Evolutionary conservation across 2,888 invertebrate species (phyloP), one percentile per base, ranked within the genome.

Genomic region (Galerucella pusilla): DNA sequence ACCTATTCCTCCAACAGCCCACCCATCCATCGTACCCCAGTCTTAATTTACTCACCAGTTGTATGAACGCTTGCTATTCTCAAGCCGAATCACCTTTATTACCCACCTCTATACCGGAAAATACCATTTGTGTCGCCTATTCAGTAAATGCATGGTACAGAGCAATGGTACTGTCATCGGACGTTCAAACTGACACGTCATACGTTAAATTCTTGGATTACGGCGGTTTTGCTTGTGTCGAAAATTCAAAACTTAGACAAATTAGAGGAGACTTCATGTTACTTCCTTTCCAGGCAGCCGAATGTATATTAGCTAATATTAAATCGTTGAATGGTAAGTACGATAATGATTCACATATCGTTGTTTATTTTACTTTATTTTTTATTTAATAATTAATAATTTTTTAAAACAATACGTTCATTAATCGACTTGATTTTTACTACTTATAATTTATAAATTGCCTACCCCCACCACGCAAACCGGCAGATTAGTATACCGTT

Each of bases 281-380:
- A 75, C 90, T 98, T 87, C 99, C 99, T 71, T 99, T 99, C 92
- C 98, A 99, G 91, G 97, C 98, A 74, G 94, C 96, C 67, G 99
- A 99, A 90, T 97, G 98, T 86, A 92, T 94, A 86, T 90, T 99
- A 85, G 96, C 96, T n/a, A 94, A 96, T 88, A 91, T 98, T 82
- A 92, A 92, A 87, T 95, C 97, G 73, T 89, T 91, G 74, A 91
- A 91, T 70, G 83, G 96, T 93, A 88, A 87, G 86, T 85, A 63
- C 35, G 0, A 9, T 42, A 35, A 35, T 35, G 6, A 35, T 35
- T 35, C 35, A 35, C 35, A 35, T 6, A 42, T 7, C 5, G 7
- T 42, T 42, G 35, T 42, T 42, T 42, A 42, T 42, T 42, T 42
- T 6, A 35, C 35, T 35, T 35, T 35, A 6, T 35, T 35, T 42